Evolutionary conservation across 1,140 invertebrate species (phyloP), one percentile per base, ranked within the genome.

Genomic region (Camponotus pennsylvanicus): DNA sequence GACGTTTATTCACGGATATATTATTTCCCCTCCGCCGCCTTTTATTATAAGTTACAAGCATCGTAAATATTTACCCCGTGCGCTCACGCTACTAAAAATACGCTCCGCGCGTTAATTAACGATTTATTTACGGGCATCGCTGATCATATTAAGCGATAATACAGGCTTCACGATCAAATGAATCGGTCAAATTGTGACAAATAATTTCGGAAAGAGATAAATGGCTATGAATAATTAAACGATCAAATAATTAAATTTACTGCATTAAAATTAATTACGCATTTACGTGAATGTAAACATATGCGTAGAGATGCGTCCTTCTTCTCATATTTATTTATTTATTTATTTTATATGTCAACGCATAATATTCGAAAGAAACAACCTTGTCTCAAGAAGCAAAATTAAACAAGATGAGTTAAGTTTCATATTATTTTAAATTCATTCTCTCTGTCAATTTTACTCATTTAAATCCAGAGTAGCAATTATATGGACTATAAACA

Each of bases 1-100:
- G 67, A 75, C 79, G 69, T 83, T 83, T 83, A 83, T 83, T 83
- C 69, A 37, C 55, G 79, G 55, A 83, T 73, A 73, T 75, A 83
- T 83, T 73, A 83, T 55, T 83, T 75, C 40, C 69, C 55, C 40
- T 61, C 13, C 37, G 37, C 67, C 37, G 55, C 32, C 55, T 75
- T 73, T 73, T 83, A 63, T 83, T 83, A 83, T 49, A 83, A 75
- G 69, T 83, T 61, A 37, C 34, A 73, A 37, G 67, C 55, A 45
- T 71, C 69, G 69, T 83, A 83, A 73, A 83, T 59, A 83, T 83
- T 75, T 75, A 71, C 21, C 18, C 15, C 34, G 61, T 49, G 34
- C 32, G 40, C 59, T 27, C 13, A 18, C 45, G 49, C 45, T 49
- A 37, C 55, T 73, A 73, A 71, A 73, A 83, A 45, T 83, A 73